A percentile compares a stretch with the other conserved stretches of the same genome.
Conservation (phyloP, 2,888 invertebrate species). For the Aphodius sticticus region DNA sequence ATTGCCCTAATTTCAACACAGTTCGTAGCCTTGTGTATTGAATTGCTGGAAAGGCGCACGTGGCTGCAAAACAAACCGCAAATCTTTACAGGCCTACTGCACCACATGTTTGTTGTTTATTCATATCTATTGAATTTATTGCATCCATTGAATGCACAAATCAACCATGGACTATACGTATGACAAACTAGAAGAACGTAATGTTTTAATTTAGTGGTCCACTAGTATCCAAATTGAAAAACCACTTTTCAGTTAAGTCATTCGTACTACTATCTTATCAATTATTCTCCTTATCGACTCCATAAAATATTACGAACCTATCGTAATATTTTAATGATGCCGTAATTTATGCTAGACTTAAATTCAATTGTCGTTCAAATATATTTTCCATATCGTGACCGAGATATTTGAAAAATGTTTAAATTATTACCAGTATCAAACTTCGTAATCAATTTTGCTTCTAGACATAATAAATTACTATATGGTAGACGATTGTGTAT, state of each 20-base stretch:
- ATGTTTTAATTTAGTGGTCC: no score
- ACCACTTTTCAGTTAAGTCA: neutral
- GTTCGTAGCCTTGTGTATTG: neutral
- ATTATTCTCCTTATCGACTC: neutral
- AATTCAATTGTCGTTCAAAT: neutral
- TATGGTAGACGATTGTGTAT: neutral
- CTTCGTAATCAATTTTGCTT: neutral
- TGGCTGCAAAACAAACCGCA: neutral
- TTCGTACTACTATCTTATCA: neutral
- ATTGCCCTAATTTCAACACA: neutral
- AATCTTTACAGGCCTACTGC: neutral
- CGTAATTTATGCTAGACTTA: neutral
- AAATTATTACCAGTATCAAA: neutral
- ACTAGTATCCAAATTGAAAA: no score
- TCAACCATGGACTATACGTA: no score
- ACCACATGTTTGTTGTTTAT: no score
- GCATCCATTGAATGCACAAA: no score
- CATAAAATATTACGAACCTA: neutral
- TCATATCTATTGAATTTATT: no score
- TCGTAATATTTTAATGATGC: neutral
- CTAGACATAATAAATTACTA: neutral
- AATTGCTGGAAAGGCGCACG: no score
- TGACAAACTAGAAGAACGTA: no score
- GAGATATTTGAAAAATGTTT: neutral
- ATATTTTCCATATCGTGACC: neutral